phyloP scores from a whole-genome alignment of 2,888 invertebrate genomes.

The Ferrisia virgata region DNA sequence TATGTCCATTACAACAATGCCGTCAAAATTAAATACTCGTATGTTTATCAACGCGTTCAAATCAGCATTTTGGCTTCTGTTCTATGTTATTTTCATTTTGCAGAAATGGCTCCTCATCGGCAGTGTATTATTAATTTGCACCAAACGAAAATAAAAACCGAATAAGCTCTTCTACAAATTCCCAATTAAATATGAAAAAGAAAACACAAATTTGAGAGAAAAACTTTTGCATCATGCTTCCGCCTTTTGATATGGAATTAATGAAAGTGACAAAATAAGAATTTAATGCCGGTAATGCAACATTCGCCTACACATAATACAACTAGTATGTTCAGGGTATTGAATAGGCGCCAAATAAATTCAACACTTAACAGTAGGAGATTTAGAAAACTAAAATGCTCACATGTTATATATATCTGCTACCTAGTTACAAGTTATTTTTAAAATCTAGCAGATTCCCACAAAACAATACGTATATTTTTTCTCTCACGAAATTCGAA shows the following conservation, averaged over 20 bases:
- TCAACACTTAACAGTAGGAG: neutral
- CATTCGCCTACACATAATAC: constrained; percentile 5
- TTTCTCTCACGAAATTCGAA: neutral
- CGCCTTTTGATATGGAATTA: neutral
- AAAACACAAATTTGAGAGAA: no score
- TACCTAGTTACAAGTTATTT: constrained; percentile 33
- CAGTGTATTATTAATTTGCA: neutral
- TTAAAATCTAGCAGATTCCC: constrained; percentile 21
- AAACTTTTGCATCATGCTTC: neutral
- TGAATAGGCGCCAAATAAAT: constrained; percentile 31
- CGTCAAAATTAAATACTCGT: neutral
- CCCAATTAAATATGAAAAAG: neutral
- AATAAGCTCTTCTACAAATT: no score
- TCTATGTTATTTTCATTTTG: neutral
- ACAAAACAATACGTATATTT: neutral
- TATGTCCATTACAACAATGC: neutral
- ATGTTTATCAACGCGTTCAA: neutral
- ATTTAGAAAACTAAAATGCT: neutral
- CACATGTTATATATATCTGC: constrained; percentile 5
- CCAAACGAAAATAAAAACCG: neutral
- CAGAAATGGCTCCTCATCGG: neutral
- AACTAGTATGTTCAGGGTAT: neutral
- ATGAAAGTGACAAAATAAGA: neutral
- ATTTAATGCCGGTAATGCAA: constrained; percentile 1
- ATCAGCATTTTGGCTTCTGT: neutral